phyloP scores from a whole-genome alignment of 2,113 vertebrate genomes.

The Rhinogobius similis region DNA sequence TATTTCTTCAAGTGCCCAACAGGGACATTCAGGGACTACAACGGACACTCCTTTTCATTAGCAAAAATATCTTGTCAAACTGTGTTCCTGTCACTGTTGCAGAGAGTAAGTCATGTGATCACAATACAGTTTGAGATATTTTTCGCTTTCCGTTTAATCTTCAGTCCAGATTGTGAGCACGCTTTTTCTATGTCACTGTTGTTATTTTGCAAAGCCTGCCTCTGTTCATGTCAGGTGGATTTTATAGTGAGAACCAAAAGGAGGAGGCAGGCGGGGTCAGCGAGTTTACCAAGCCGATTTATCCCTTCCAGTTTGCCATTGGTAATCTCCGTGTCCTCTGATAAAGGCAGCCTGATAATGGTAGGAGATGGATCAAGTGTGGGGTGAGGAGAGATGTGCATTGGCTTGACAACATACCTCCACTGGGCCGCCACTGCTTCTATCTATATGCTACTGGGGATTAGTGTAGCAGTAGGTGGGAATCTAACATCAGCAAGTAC shows the following conservation, averaged over 20 bases:
- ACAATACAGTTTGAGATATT: background rate
- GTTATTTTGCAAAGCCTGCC: slow-evolving; percentile 26
- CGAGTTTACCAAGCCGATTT: slow-evolving; percentile 73
- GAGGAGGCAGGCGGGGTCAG: slow-evolving; percentile 49
- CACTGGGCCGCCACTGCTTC: too few relatives aligned
- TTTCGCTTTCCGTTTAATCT: background rate
- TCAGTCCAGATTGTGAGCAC: background rate
- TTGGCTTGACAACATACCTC: background rate
- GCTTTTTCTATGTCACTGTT: slow-evolving; percentile 43
- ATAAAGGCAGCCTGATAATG: slow-evolving; percentile 48
- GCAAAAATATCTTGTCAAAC: background rate
- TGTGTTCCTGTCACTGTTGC: background rate
- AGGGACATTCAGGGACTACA: background rate
- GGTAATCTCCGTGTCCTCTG: slow-evolving; percentile 72
- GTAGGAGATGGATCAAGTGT: background rate
- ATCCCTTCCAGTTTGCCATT: slow-evolving; percentile 71
- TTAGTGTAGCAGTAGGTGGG: background rate
- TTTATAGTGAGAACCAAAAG: slow-evolving; percentile 36
- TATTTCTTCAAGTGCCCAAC: background rate
- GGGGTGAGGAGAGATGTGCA: background rate
- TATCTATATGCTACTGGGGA: background rate
- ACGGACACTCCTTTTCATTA: background rate
- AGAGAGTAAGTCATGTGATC: background rate
- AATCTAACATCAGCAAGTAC: too few relatives aligned
- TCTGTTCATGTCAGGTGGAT: slow-evolving; percentile 53